These are phyloP conservation scores for Luperina nickerlii DNA, from an alignment of 2,888 invertebrate genomes.

Conservation along the genomic window DNA sequence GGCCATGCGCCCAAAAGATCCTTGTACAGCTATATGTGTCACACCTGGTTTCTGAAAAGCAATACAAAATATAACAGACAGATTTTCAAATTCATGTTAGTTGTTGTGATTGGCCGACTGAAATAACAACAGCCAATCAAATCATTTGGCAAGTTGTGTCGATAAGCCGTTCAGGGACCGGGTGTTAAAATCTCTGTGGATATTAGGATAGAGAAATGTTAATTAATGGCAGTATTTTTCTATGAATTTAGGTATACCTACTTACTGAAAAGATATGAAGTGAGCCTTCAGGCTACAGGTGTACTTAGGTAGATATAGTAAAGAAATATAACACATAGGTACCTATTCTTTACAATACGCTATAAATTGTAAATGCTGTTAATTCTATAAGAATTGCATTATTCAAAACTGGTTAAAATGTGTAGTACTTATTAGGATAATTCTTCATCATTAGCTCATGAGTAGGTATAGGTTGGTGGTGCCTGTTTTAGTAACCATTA, in stretches of 20 bases:
- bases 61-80: not conserved
- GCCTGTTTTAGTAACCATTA: not conserved
- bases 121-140: not conserved
- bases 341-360: not conserved
- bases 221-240: conserved; percentile 16
- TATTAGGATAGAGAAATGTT: not conserved
- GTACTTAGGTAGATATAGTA: not conserved
- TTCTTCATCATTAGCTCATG: not conserved
- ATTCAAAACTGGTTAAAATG: not conserved
- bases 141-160: not conserved
- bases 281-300: not conserved
- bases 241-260: not conserved
- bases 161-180: not conserved
- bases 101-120: not conserved
- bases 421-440: conserved; percentile 4
- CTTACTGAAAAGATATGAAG: conserved; percentile 2
- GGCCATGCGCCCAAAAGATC: not conserved
- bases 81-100: not conserved
- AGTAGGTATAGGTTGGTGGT: not conserved
- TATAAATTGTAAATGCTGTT: not conserved
- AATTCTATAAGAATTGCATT: not conserved
- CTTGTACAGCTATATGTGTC: no score
- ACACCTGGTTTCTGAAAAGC: not conserved
- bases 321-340: not conserved
- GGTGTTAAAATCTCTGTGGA: not conserved